These are phyloP conservation scores for Aporrectodea caliginosa DNA, from an alignment of 1,140 invertebrate genomes.

Conservation along the genomic window DNA sequence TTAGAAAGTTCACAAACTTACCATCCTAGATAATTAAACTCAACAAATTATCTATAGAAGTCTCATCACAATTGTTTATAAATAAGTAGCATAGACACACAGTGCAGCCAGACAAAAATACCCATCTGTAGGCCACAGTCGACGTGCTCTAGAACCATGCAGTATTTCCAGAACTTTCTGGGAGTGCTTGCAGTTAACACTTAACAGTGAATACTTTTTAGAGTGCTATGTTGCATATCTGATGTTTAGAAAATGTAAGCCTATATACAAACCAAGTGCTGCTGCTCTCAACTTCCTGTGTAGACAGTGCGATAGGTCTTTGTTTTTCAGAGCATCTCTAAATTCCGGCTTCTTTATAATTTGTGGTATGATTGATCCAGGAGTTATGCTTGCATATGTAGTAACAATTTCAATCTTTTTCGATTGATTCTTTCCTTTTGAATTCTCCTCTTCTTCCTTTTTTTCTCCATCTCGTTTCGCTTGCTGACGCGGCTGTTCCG, in stretches of 20 bases:
- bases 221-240: not conserved
- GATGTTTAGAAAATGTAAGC: not conserved
- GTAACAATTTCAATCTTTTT: not conserved
- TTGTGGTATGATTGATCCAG: not conserved
- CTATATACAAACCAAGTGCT: not conserved
- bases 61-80: too few relatives aligned
- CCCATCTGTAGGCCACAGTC: too few relatives aligned
- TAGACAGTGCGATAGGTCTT: not conserved
- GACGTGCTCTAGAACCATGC: too few relatives aligned
- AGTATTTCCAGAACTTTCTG: not conserved
- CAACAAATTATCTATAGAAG: too few relatives aligned
- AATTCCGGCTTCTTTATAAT: not conserved
- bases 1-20: too few relatives aligned
- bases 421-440: not conserved
- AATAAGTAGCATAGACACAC: not conserved
- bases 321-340: not conserved
- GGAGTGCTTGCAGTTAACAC: not conserved
- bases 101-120: too few relatives aligned
- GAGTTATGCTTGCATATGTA: not conserved
- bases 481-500: not conserved
- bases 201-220: too few relatives aligned
- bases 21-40: too few relatives aligned
- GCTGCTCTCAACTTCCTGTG: not conserved
- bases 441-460: not conserved
- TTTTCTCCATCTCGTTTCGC: not conserved